Evolutionary conservation across 2,888 invertebrate genomes (phyloP).

Genomic region (Malacosoma neustria): DNA sequence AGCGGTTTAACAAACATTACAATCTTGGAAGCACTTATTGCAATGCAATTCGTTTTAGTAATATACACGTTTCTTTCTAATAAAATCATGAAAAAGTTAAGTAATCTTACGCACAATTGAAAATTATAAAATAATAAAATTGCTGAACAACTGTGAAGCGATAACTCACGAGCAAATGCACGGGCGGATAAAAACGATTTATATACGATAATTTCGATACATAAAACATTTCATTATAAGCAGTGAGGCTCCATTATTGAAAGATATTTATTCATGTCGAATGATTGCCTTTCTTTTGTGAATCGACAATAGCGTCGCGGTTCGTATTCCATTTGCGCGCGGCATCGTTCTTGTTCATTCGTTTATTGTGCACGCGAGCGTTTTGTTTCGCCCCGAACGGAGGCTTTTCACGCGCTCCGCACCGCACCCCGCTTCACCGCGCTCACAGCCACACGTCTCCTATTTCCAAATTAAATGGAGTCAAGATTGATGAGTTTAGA

Average conservation of each 20-base stretch:
- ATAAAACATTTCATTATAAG: conserved; percentile 71
- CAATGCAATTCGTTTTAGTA: no score
- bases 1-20: no score
- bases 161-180: conserved; percentile 30
- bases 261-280: conserved; percentile 74
- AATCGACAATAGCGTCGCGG: conserved; percentile 60
- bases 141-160: conserved; percentile 22
- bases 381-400: conserved; percentile 50
- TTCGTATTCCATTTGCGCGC: conserved; percentile 63
- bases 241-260: conserved; percentile 64
- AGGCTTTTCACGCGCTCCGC: conserved; percentile 35
- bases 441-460: conserved; percentile 23
- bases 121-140: conserved; percentile 13
- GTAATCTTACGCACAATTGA: no score
- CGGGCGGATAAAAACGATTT: conserved; percentile 49
- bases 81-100: no score
- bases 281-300: conserved; percentile 74
- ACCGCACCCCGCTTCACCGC: conserved; percentile 18
- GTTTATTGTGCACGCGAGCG: conserved; percentile 59
- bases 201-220: conserved; percentile 62
- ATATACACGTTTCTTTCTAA: no score
- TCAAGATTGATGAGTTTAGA: conserved; percentile 69
- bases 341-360: conserved; percentile 36
- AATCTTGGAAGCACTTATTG: no score
- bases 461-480: conserved; percentile 64